These are phyloP conservation scores for Drosophila meridiana DNA, from an alignment of 2,888 invertebrate genomes.

Conservation along the genomic window DNA sequence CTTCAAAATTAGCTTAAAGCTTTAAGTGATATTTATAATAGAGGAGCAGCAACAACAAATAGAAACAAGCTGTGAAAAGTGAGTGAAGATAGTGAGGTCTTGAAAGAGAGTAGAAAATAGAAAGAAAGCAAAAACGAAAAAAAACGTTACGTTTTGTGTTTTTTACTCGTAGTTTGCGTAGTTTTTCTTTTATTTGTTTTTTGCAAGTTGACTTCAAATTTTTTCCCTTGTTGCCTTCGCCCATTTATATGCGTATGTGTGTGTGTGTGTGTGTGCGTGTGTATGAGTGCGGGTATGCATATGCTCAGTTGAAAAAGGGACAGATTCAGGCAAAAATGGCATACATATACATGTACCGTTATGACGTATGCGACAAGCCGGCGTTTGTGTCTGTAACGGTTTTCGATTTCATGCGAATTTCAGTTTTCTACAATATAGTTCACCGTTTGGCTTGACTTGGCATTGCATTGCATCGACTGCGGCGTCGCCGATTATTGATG, in stretches of 20 bases:
- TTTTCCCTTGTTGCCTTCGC: constrained; percentile 37
- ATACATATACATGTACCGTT: constrained; percentile 41
- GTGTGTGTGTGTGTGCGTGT: background rate
- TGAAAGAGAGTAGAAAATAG: constrained; percentile 9
- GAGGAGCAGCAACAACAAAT: constrained; percentile 31
- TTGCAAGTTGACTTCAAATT: constrained; percentile 24
- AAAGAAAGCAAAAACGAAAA: constrained; percentile 4
- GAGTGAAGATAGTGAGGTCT: constrained; percentile 43
- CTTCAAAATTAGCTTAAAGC: constrained; percentile 47
- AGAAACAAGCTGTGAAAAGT: constrained; percentile 49
- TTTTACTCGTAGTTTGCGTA: constrained; percentile 11
- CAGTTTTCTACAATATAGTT: background rate
- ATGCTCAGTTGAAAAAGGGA: constrained; percentile 4
- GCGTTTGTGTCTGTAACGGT: constrained; percentile 31
- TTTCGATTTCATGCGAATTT: background rate
- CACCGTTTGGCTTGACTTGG: background rate
- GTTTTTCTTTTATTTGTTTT: background rate
- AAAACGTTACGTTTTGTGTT: constrained; percentile 25
- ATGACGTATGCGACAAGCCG: constrained; percentile 35
- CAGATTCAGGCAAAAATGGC: constrained; percentile 16
- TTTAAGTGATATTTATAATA: constrained; percentile 53
- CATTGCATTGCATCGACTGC: constrained; percentile 5
- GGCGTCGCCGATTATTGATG: constrained; percentile 30
- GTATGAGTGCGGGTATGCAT: background rate
- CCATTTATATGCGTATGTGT: constrained; percentile 12